Evolutionary conservation across 1,140 invertebrate species (phyloP), one percentile per base, ranked within the genome.

Genomic region (Caenorhabditis remanei): DNA sequence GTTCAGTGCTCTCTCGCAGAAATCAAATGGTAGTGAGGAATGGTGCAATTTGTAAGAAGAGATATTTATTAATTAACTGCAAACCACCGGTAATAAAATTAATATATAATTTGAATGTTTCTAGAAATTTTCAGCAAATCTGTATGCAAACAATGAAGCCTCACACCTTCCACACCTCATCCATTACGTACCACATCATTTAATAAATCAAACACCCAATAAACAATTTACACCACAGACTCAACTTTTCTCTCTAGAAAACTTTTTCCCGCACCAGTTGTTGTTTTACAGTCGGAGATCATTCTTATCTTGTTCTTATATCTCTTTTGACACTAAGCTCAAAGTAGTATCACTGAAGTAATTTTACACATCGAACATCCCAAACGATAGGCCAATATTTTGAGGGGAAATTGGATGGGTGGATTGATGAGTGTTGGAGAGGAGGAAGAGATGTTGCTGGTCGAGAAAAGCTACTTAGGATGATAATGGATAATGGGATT

Each of bases 401-500:
- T 79, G 71, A 79, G 71, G 71, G 65, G 71, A 50, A 50, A 79
- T 79, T 46, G n/a, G 71, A 79, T 79, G 43, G 71, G 21, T 50
- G 71, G 71, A 79, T 79, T 50, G 71, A 53, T 79, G n/a, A 46
- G 43, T 79, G 71, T 4, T 50, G 46, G 40, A 50, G 32, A 8
- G 8, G 46, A 48, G 67, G 46, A 13, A 46, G 46, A 79, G 43
- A 79, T 24, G 71, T 79, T 79, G 71, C 46, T 40, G 65, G n/a
- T 32, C 61, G 61, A 32, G 5, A 71, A 46, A 79, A 50, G 46
- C 46, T 14, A 53, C 14, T 79, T 79, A 46, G 11, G 21, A 79
- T 79, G 71, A 79, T 79, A 79, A 79, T 48, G 71, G 65, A 71
- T 71, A 71, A 71, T 48, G 43, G 71, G 71, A 79, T 79, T 79